A percentile compares a stretch with the other conserved stretches of the same genome.
These are phyloP conservation scores for Psix sp. DNA, from an alignment of 1,140 invertebrate species.

Conservation along the genomic window DNA sequence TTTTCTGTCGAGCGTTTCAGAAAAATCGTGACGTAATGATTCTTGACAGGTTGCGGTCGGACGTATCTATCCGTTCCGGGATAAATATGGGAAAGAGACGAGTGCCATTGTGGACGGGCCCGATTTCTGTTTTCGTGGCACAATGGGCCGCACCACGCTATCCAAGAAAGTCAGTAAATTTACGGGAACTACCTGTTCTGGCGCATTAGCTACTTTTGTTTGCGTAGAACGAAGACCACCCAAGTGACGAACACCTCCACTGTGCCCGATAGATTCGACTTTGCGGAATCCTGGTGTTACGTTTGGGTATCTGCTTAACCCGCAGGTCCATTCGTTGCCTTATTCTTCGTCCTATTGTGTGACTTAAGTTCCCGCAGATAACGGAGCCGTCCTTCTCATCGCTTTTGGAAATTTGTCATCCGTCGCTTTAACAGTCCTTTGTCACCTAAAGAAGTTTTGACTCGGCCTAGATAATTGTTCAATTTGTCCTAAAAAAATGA, in stretches of 20 bases:
- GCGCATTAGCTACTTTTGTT: constrained; percentile 65
- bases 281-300: constrained; percentile 67
- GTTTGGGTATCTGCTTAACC: constrained; percentile 49
- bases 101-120: constrained; percentile 37
- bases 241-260: constrained; percentile 68
- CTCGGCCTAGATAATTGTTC: constrained; percentile 9
- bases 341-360: constrained; percentile 55
- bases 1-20: constrained; percentile 33
- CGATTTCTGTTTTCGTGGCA: constrained; percentile 50
- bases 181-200: constrained; percentile 67
- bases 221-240: constrained; percentile 73
- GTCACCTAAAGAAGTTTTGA: constrained; percentile 26
- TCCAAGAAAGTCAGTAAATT: constrained; percentile 72
- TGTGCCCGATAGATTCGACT: constrained; percentile 66
- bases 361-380: constrained; percentile 44
- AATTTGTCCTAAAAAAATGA: constrained; percentile 16
- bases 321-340: constrained; percentile 37
- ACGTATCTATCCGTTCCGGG: constrained; percentile 52
- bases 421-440: constrained; percentile 33
- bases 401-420: constrained; percentile 51
- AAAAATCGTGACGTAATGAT: constrained; percentile 56
- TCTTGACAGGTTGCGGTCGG: constrained; percentile 44
- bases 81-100: constrained; percentile 54
- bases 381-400: constrained; percentile 34
- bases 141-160: constrained; percentile 51